A percentile compares a stretch with the other conserved stretches of the same genome.
These are phyloP conservation scores for Formicarius rufipectus DNA, from an alignment of 2,113 vertebrate genomes.

Conservation along the genomic window DNA sequence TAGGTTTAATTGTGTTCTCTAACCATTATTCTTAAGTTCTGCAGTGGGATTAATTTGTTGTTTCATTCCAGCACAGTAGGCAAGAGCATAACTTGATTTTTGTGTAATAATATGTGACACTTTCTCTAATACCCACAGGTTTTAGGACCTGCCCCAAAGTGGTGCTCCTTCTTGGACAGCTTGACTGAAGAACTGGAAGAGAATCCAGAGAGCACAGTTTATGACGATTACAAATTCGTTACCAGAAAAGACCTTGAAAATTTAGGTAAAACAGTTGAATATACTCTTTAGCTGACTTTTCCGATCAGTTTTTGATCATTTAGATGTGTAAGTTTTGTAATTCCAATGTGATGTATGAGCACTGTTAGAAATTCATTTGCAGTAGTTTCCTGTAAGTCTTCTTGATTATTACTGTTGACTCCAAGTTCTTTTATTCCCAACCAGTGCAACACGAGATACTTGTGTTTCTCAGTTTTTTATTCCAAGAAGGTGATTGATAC, in stretches of 20 bases:
- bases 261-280: constrained; percentile 79
- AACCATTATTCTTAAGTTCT: background rate
- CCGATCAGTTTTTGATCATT: background rate
- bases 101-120: background rate
- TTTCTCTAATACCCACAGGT: constrained; percentile 71
- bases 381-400: background rate
- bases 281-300: background rate
- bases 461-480: background rate
- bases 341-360: background rate
- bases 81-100: background rate
- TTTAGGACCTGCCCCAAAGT: constrained; percentile 92
- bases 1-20: background rate
- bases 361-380: background rate
- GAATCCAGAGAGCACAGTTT: constrained; percentile 94
- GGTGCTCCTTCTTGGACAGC: constrained; percentile 98
- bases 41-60: background rate
- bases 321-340: background rate
- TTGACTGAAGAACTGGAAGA: constrained; percentile 96
- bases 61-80: background rate
- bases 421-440: background rate
- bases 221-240: constrained; percentile 98
- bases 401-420: background rate
- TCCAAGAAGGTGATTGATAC: background rate
- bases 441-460: background rate
- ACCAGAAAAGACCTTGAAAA: constrained; percentile 94